Evolutionary conservation across 1,140 invertebrate genomes (phyloP), one percentile per base, ranked within the genome.

Genomic region (Bombus waltoni): DNA sequence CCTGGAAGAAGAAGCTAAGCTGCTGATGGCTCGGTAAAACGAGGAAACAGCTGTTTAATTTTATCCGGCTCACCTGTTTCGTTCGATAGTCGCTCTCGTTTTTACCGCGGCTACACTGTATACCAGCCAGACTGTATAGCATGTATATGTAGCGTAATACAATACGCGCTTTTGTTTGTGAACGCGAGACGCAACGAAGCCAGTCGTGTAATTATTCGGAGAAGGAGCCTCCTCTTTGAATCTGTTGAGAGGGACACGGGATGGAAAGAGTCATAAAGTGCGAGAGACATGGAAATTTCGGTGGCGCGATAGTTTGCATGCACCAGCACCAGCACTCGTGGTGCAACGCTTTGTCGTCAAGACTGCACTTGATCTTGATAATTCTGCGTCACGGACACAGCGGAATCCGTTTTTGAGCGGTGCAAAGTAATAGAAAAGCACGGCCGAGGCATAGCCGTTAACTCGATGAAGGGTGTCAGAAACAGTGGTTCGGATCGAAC

Each of bases 41-140:
- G 75, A 82, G 91, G 91, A 93, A 92, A 91, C 92, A 92, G 91
- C 90, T 92, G 92, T 93, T 92, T 83, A 77, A 89, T 89, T 92
- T 93, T 89, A 90, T 91, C 88, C 82, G 80, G 73, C 68, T 90
- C 91, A 92, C 92, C 92, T 92, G 92, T 89, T 90, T 90, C 83
- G 85, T 88, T 86, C 76, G 89, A 91, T 86, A 91, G 83, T 68
- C 87, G 77, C 59, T 79, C 74, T 81, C 68, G 75, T 85, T 89
- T 80, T 15, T 87, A 53, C 47, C 5, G 85, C 68, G 18, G 53
- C 76, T 11, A n/a, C 71, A 13, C 11, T 77, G 47, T 28, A 68
- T 25, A 79, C 83, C 68, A 32, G 53, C 73, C 59, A 62, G 74
- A 13, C 22, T 81, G 40, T 28, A 59, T 18, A 79, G 10, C 70